A percentile compares a stretch with the other conserved stretches of the same genome.
Evolutionary conservation across 2,113 vertebrate species (phyloP).

Genomic region (Grammomys dolichurus): DNA sequence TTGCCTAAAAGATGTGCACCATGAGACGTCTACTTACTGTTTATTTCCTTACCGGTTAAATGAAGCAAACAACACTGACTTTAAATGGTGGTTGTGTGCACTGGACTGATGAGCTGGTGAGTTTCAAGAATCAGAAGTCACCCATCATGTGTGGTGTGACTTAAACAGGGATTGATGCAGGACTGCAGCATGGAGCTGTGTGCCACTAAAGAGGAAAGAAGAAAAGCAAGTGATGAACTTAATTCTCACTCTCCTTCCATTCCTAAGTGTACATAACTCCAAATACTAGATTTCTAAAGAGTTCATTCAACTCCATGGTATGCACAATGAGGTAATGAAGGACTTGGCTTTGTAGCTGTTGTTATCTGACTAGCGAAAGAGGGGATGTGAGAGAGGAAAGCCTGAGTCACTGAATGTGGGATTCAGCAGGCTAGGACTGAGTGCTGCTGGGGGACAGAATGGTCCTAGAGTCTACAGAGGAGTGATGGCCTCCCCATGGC

Average conservation of each 20-base stretch:
- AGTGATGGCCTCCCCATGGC: slow-evolving; percentile 2
- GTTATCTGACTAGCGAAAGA: neutral
- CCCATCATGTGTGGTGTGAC: neutral
- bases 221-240: neutral
- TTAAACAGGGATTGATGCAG: neutral
- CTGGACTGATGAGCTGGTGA: neutral
- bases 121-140: neutral
- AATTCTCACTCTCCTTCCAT: neutral
- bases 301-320: neutral
- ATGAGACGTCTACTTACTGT: neutral
- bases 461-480: slow-evolving; percentile 43
- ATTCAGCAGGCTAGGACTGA: neutral
- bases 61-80: neutral
- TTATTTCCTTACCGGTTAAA: neutral
- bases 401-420: neutral
- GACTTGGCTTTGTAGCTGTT: neutral
- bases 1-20: neutral
- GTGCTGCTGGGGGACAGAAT: neutral
- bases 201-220: neutral
- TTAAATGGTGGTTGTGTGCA: neutral
- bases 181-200: accelerated
- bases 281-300: neutral
- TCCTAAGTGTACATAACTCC: neutral
- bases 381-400: neutral
- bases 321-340: neutral